These are phyloP conservation scores for Cephus nigrinus DNA, from an alignment of 2,888 invertebrate species.

Conservation along the genomic window DNA sequence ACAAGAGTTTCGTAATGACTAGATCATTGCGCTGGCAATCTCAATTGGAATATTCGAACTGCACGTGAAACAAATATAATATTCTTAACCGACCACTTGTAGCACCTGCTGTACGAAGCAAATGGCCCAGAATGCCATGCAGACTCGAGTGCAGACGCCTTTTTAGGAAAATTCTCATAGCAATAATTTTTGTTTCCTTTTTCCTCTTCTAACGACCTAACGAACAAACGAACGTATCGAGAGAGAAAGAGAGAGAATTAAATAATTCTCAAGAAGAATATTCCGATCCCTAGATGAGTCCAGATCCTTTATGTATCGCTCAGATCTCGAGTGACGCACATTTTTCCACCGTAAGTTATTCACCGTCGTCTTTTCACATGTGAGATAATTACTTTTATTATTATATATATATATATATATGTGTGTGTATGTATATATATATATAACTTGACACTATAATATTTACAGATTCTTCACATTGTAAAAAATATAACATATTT, in stretches of 20 bases:
- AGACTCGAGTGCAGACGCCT: not conserved
- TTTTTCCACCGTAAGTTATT: constrained; percentile 49
- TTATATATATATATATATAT: constrained; percentile 35
- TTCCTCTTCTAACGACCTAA: not conserved
- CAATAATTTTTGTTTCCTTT: not conserved
- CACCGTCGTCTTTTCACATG: constrained; percentile 43
- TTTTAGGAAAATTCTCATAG: not conserved
- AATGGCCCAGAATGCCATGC: not conserved
- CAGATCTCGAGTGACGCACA: constrained; percentile 43
- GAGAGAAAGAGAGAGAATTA: not conserved
- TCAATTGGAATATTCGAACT: constrained; percentile 9
- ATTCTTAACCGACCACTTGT: not conserved
- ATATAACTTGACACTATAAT: constrained; percentile 63
- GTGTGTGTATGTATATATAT: constrained; percentile 32
- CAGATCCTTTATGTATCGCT: too few relatives aligned
- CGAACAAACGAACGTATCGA: not conserved
- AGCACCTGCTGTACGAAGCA: not conserved
- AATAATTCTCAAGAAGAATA: too few relatives aligned
- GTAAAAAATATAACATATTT: constrained; percentile 67
- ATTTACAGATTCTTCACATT: constrained; percentile 65
- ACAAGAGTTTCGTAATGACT: constrained; percentile 44
- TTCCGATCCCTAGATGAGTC: too few relatives aligned
- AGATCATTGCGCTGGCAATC: constrained; percentile 47
- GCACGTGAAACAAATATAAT: not conserved
- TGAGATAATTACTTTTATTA: constrained; percentile 42